Base-by-base conservation (phyloP, 1,140 invertebrate genomes). In the Drosophila subobscura region DNA sequence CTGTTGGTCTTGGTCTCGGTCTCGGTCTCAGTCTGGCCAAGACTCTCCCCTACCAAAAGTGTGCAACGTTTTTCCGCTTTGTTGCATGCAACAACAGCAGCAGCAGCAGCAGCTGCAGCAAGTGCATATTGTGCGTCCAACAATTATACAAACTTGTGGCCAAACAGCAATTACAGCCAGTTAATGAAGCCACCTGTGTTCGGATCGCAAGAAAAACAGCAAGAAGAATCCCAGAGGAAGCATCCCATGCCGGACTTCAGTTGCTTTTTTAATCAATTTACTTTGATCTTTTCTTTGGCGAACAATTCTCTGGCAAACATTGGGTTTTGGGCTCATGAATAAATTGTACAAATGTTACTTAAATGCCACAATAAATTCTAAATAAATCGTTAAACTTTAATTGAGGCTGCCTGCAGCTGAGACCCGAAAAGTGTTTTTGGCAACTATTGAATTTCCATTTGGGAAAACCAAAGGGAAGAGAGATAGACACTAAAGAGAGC, bases 11-110 rank as follows among this genome's bases (percentile, higher is more conserved):
- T 6, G 7, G 12, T 55, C 53, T 44, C 7, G 58, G 14, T 41
- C 58, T 44, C 12, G 58, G 50, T 61, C 51, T 63, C 42, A n/a
- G n/a, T n/a, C n/a, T n/a, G 55, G 41, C 53, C 58, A 16, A 23
- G 37, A 42, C 50, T 22, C 37, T 57, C 42, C 5, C 16, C 33
- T 51, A 33, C 29, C 8, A 46, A 5, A 14, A 33, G 23, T 25
- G 63, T 56, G 74, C 66, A 68, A 72, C 77, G 77, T 80, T 80
- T 76, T 79, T 76, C 77, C 72, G 77, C 77, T 77, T 79, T 79
- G 77, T 72, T 79, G 77, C 71, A 70, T 70, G 57, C 55, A 65
- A 59, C 76, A 78, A 63, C 71, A 71, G 44, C 47, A 64, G 27
- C n/a, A 44, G 45, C 42, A 57, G 33, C 52, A 63, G 41, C 60